phyloP scores from a whole-genome alignment of 2,888 invertebrate genomes.

The Macaria notata region DNA sequence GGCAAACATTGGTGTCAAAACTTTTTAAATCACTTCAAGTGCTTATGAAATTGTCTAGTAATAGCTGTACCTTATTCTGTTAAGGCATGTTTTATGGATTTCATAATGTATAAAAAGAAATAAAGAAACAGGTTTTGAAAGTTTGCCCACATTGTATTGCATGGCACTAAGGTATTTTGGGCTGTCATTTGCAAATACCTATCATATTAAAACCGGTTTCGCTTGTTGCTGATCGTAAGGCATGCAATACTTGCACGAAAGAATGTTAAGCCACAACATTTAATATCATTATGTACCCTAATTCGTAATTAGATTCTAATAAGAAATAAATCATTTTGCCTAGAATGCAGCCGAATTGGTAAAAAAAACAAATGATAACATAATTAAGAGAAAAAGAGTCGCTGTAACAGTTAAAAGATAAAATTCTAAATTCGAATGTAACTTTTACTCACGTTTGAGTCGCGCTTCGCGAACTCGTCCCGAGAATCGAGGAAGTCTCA shows the following conservation, averaged over 20 bases:
- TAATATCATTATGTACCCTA: constrained; percentile 18
- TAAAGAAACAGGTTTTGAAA: constrained; percentile 23
- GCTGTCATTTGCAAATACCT: constrained; percentile 29
- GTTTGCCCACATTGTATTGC: constrained; percentile 12
- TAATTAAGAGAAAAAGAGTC: no score
- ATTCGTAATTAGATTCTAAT: constrained; percentile 34
- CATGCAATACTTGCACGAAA: constrained; percentile 36
- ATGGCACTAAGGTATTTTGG: constrained; percentile 19
- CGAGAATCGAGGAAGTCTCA: constrained; percentile 47
- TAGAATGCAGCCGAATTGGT: no score
- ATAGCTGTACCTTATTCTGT: no score
- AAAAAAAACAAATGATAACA: no score
- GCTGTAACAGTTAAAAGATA: no score
- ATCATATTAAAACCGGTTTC: constrained; percentile 33
- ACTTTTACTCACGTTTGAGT: constrained; percentile 73
- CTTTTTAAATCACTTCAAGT: no score
- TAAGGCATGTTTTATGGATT: no score
- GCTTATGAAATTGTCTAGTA: no score
- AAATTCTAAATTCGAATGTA: constrained; percentile 32
- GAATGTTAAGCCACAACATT: constrained; percentile 45
- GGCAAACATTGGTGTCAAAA: no score
- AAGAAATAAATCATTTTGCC: constrained; percentile 33
- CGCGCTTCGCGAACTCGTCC: constrained; percentile 51
- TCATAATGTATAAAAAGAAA: no score
- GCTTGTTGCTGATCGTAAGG: constrained; percentile 8